phyloP scores from a whole-genome alignment of 2,113 vertebrate genomes.

The Oncorhynchus kisutch region DNA sequence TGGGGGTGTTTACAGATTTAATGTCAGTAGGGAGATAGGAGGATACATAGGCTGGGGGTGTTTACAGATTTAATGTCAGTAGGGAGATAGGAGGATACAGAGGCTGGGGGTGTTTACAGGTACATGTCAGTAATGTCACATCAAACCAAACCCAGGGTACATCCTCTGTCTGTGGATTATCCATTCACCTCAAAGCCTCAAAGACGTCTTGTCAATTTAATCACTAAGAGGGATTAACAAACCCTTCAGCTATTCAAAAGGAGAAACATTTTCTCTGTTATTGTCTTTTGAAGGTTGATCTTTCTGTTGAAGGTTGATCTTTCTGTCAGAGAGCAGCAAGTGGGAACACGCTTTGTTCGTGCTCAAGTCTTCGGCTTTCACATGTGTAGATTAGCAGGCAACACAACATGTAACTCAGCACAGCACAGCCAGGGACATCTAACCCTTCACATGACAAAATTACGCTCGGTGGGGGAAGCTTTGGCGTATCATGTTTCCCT shows the following conservation, averaged over 20 bases:
- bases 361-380: neutral
- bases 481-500: neutral
- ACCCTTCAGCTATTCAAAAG: neutral
- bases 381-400: neutral
- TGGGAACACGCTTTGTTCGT: neutral
- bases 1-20: too few relatives aligned
- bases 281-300: neutral
- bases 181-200: neutral
- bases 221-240: neutral
- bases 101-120: neutral
- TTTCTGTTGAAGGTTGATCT: neutral
- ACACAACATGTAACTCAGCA: neutral
- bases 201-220: neutral
- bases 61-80: neutral
- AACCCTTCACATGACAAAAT: neutral
- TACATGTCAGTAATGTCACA: neutral
- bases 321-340: neutral
- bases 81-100: too few relatives aligned
- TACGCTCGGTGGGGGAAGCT: neutral
- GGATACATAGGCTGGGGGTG: neutral
- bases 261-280: neutral
- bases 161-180: constrained; percentile 2
- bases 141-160: neutral
- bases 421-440: neutral
- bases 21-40: neutral